Base-by-base conservation (phyloP, 2,113 vertebrate genomes). In the Daboia siamensis region DNA sequence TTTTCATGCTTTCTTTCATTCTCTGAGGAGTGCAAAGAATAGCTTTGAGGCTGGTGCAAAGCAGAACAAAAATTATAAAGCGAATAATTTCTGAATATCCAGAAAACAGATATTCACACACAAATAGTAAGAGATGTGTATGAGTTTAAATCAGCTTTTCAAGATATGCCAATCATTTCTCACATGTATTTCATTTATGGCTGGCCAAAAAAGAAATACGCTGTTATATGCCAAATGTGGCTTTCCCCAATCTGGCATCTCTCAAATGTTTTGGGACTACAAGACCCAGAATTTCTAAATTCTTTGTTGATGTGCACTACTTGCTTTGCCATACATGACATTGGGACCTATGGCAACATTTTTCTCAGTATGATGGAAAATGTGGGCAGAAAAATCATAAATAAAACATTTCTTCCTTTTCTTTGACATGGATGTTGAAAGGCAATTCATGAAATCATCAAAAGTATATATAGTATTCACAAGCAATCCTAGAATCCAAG, bases 71-170 rank as follows among this genome's bases (percentile, higher is more conserved):
- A 54, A 54, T 17, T 21, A 87, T 87, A 87, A 87, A 29, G 86
- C 12, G 8, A 87, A 24, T 52, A 80, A 52, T 29, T 52, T 52
- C 3, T 17, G 86, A 52, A 52, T 54, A 87, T 52, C 46, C 69
- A 92, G 93, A 92, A 85, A 93, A 64, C 21, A 88, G 29, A 55
- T 94, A 89, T 55, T 94, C 46, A 89, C 69, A 46, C 86, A 80
- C 84, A n/a, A 52, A 74, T n/a, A 1, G 85, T n/a, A 1, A 87
- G 84, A 87, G 56, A 86, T 0, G 24, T 4, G 0, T 84, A 90
- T 91, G 89, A 33, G 56, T 91, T 90, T 93, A 61, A 86, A 90
- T 93, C 89, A 94, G 88, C 52, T n/a, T 91, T 80, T 94, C 56
- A 89, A 92, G 0, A 0, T 6, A 87, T 0, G 2, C 56, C 20